Conservation (phyloP, 2,888 invertebrate species). For the Cephalotes varians region DNA sequence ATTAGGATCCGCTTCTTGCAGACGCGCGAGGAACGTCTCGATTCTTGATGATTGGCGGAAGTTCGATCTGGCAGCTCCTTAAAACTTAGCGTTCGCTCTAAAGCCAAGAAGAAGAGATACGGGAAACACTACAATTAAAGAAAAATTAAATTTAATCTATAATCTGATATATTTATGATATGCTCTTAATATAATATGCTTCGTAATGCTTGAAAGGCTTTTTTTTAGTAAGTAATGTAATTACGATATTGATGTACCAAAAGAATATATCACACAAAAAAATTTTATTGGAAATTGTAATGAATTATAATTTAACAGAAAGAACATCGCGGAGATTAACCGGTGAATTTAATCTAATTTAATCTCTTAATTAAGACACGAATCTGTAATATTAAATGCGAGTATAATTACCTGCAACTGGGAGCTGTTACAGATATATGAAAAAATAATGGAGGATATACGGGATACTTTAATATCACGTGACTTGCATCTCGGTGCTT, state of each 20-base stretch:
- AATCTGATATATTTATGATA: background rate
- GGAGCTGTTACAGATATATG: background rate
- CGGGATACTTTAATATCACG: background rate
- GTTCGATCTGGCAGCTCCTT: background rate
- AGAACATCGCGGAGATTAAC: background rate
- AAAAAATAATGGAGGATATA: background rate
- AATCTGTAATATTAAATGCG: background rate
- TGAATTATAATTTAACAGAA: background rate
- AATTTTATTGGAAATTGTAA: background rate
- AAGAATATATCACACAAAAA: background rate
- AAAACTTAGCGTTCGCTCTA: background rate
- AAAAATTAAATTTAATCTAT: constrained; percentile 6
- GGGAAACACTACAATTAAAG: background rate
- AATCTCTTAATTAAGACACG: background rate
- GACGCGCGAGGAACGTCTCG: background rate
- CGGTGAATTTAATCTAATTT: background rate
- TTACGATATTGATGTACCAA: background rate
- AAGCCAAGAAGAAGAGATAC: too few species aligned
- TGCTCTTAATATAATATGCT: too few species aligned
- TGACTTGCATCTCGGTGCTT: constrained; percentile 1
- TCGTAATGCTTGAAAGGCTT: background rate
- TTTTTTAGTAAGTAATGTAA: background rate
- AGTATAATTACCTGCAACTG: background rate
- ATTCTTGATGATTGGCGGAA: background rate
- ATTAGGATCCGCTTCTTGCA: constrained; percentile 71